Percentiles rank a stretch among this genome's conserved stretches.
Conservation (phyloP, 2,888 invertebrate species). For the Stratiomys singularior region DNA sequence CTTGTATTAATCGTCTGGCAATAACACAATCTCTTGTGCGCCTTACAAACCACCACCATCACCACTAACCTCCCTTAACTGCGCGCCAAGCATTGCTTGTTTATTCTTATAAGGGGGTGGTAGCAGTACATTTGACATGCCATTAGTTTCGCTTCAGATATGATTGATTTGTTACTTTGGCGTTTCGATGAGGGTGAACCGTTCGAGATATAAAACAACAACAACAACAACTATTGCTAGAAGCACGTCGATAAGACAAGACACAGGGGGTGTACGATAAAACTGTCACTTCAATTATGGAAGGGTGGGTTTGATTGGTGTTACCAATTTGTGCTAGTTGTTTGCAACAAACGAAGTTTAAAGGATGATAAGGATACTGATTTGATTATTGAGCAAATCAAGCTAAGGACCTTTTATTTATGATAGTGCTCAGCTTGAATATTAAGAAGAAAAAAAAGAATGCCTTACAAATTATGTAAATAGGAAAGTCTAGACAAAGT, state of each 20-base stretch:
- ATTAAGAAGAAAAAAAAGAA: too few relatives aligned
- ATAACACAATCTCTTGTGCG: slow-evolving; percentile 38
- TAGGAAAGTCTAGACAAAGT: too few relatives aligned
- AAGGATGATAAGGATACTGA: slow-evolving; percentile 28
- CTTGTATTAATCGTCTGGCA: slow-evolving; percentile 39
- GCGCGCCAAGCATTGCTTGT: slow-evolving; percentile 17
- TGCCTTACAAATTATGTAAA: too few relatives aligned
- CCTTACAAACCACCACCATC: slow-evolving; percentile 20
- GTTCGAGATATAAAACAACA: slow-evolving; percentile 7
- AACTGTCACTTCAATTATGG: slow-evolving; percentile 27
- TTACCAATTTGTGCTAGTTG: slow-evolving; percentile 46
- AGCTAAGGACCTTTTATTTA: background rate
- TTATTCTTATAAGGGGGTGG: background rate
- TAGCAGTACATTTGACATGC: slow-evolving; percentile 41
- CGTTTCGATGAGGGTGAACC: slow-evolving; percentile 4
- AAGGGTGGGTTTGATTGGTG: slow-evolving; percentile 26
- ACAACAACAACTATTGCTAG: background rate
- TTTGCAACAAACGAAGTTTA: background rate
- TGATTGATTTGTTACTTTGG: slow-evolving; percentile 52
- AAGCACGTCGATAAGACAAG: background rate
- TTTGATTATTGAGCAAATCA: background rate
- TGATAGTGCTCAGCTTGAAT: too few relatives aligned
- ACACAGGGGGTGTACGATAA: slow-evolving; percentile 13
- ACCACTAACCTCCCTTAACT: slow-evolving; percentile 36
- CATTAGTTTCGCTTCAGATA: slow-evolving; percentile 52